Base-by-base conservation (phyloP, 2,113 vertebrate genomes). In the Nettapus auritus region DNA sequence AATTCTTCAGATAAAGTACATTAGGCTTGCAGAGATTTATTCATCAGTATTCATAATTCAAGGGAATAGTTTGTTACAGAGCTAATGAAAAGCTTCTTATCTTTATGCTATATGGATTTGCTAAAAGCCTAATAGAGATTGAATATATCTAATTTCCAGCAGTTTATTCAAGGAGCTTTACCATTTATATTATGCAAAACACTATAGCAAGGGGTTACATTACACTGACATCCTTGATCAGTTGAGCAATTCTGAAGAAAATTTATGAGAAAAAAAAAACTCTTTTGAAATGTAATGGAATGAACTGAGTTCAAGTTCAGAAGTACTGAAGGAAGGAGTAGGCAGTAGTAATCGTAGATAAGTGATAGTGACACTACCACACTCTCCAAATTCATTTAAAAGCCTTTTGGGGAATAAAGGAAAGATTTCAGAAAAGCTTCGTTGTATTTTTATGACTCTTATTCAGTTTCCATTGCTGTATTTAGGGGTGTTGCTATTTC, bases 51-150 rank as follows among this genome's bases (percentile, higher is more conserved):
- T 89, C 42, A 71, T 89, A 92, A 92, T 85, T 91, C 62, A 88
- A 53, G 9, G 9, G 9, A 90, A 53, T 34, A 77, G 64, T 75
- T 53, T 88, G 33, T 63, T 93, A 84, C 56, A 88, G 38, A 86
- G 25, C 59, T 83, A 91, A 86, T 97, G 68, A 95, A 95, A 85
- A 86, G 38, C 67, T 94, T 93, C 60, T 93, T 86, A 86, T 81
- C 56, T 75, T 78, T 68, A 68, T 55, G 17, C 28, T 86, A 7
- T 33, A 83, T 44, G 71, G 86, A 81, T 88, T 82, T 95, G 88
- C 33, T 68, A 82, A 92, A 95, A 94, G 40, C 33, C 52, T 90
- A 93, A 81, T 8, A 88, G 53, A 90, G 29, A 93, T 0, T 81
- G 57, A 94, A 22, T 88, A 53, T 40, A 38, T 56, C 42, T 71